Percentiles rank a stretch among this genome's conserved stretches.
Evolutionary conservation across 1,140 invertebrate genomes (phyloP).

Genomic region (Zaprionus africanus): DNA sequence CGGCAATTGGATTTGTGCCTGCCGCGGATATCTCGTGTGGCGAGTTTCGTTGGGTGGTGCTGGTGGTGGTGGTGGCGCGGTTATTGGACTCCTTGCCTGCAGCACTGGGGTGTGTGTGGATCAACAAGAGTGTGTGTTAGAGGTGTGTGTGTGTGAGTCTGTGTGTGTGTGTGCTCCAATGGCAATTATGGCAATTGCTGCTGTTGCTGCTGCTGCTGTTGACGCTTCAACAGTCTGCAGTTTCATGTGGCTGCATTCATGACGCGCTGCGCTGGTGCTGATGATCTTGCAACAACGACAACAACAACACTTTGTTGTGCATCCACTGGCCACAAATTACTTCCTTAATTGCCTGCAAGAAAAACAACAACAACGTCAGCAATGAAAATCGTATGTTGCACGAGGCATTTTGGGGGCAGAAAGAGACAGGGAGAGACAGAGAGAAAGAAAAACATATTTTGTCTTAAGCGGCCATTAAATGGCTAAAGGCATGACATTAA

Average conservation of each 20-base stretch:
- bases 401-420: background rate
- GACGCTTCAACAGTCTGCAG: conserved; percentile 74
- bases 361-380: conserved; percentile 15
- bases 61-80: conserved; percentile 45
- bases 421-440: conserved; percentile 6
- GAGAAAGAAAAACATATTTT: conserved; percentile 38
- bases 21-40: conserved; percentile 80
- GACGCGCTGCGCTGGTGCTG: conserved; percentile 44
- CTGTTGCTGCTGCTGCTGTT: conserved; percentile 14
- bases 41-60: conserved; percentile 55
- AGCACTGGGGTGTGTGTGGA: conserved; percentile 26
- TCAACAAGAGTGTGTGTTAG: conserved; percentile 16
- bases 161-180: conserved; percentile 60
- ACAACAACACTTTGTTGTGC: conserved; percentile 35
- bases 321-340: conserved; percentile 68
- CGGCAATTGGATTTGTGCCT: conserved; percentile 67
- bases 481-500: conserved; percentile 27
- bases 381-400: background rate
- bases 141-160: conserved; percentile 25
- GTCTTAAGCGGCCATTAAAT: conserved; percentile 31
- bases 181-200: conserved; percentile 81
- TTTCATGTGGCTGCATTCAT: conserved; percentile 75
- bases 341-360: conserved; percentile 80
- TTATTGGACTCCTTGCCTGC: conserved; percentile 72
- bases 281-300: conserved; percentile 49